Evolutionary conservation across 2,113 vertebrate species (phyloP), one percentile per base, ranked within the genome.

Genomic region (Indicator maculatus): DNA sequence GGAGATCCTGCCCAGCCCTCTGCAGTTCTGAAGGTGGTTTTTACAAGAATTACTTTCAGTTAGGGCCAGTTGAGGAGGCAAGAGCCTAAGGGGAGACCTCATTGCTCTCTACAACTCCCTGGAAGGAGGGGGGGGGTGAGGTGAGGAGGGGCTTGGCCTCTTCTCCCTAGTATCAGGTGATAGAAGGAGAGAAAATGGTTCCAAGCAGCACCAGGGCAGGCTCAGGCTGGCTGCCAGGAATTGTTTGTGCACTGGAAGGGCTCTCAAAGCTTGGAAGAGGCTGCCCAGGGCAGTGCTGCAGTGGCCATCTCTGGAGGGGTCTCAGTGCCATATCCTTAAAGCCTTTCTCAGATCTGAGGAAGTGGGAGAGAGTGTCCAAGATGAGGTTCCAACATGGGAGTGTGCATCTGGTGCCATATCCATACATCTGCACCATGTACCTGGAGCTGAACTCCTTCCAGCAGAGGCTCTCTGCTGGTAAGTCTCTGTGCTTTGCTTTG

Each of bases 321-420:
- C 17, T 69, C 58, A 17, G 2, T 28, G 53, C 65, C 60, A 1
- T 39, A 71, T 76, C 83, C 63, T 45, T 67, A 39, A 87, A 87
- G 0, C 63, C 3, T 0, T 31, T 58, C 89, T 88, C 83, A 95
- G 94, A 94, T 90, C 36, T 94, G 83, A 92, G 83, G 55, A 95
- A 83, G 61, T 93, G 94, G 94, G 80, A 96, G 45, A 66, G n/a
- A 61, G 88, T 94, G 12, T 93, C 86, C 1, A 83, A 88, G 89
- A 88, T 95, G 83, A 96, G 90, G 64, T 95, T 96, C 75, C 79
- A 85, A 33, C 75, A 83, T 11, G n/a, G 39, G 30, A 58, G 83
- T 9, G 67, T 76, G 27, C 19, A 6, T 41, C 95, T 96, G 0
- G 12, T 85, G 50, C 94, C 94, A 53, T 95, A 94, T 58, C 94